phyloP scores from a whole-genome alignment of 2,888 invertebrate genomes.

The Cantharis flavilabris region DNA sequence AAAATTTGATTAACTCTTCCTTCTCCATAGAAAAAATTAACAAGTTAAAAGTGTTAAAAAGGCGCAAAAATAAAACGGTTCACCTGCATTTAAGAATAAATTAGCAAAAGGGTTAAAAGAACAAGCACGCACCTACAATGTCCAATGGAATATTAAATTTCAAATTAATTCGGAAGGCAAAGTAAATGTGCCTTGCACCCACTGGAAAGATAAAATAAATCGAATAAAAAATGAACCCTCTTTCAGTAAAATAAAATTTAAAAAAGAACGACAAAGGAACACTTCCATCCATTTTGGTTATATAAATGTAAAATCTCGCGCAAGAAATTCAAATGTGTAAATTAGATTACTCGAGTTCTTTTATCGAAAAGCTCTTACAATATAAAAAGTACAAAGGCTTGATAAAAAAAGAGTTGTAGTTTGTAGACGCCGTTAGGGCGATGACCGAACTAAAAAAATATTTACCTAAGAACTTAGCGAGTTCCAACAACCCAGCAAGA shows the following conservation, averaged over 20 bases:
- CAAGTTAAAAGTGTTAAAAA: slow-evolving; percentile 22
- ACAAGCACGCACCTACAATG: slow-evolving; percentile 18
- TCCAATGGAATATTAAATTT: slow-evolving; percentile 31
- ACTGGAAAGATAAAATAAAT: slow-evolving; percentile 45
- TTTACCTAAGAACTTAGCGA: slow-evolving; percentile 47
- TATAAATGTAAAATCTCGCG: slow-evolving; percentile 53
- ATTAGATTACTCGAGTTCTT: slow-evolving; percentile 55
- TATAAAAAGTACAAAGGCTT: slow-evolving; percentile 50
- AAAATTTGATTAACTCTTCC: not conserved
- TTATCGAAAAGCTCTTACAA: slow-evolving; percentile 52
- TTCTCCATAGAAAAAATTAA: not conserved
- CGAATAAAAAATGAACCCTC: slow-evolving; percentile 48
- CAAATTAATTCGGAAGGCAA: slow-evolving; percentile 31
- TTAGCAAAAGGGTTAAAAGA: slow-evolving; percentile 25
- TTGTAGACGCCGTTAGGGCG: slow-evolving; percentile 31
- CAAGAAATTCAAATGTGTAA: slow-evolving; percentile 56
- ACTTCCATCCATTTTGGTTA: slow-evolving; percentile 54
- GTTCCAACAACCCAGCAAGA: slow-evolving; percentile 34
- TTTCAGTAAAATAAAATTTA: slow-evolving; percentile 50
- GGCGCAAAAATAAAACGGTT: slow-evolving; percentile 27
- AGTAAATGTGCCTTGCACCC: slow-evolving; percentile 25
- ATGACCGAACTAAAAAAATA: slow-evolving; percentile 39
- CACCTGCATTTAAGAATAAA: slow-evolving; percentile 22
- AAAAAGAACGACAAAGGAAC: slow-evolving; percentile 51
- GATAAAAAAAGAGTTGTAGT: slow-evolving; percentile 46